phyloP scores from a whole-genome alignment of 2,888 invertebrate genomes.

The Embidobia sp. region DNA sequence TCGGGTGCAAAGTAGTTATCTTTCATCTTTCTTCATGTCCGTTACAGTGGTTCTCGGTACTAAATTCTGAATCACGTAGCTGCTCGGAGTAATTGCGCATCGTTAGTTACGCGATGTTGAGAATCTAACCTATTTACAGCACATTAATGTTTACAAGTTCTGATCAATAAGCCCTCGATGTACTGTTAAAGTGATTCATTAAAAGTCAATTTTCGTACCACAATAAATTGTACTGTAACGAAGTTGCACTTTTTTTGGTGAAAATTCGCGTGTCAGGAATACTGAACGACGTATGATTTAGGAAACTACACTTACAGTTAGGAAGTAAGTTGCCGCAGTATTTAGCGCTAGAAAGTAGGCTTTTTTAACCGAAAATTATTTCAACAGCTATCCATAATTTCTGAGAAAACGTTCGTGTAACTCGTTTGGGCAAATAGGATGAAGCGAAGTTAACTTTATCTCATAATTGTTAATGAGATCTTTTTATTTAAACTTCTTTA shows the following conservation, averaged over 20 bases:
- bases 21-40: constrained; percentile 13
- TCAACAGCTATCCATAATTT: constrained; percentile 1
- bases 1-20: constrained; percentile 20
- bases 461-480: no score
- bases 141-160: constrained; percentile 43
- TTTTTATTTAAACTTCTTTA: no score
- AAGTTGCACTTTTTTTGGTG: constrained; percentile 13
- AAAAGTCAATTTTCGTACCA: constrained; percentile 44
- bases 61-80: constrained; percentile 41
- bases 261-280: constrained; percentile 16
- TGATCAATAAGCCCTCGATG: constrained; percentile 34
- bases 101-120: constrained; percentile 51
- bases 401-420: constrained; percentile 2
- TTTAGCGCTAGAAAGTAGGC: constrained; percentile 17
- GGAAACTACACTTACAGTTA: constrained; percentile 30
- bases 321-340: not conserved
- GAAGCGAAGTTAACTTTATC: no score
- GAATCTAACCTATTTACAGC: constrained; percentile 50
- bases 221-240: constrained; percentile 45
- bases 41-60: constrained; percentile 24
- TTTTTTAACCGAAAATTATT: constrained; percentile 12
- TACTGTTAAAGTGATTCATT: constrained; percentile 54
- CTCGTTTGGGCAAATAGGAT: no score
- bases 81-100: constrained; percentile 34
- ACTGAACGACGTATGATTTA: constrained; percentile 31